Evolutionary conservation across 2,888 invertebrate species (phyloP).

Genomic region (Harpagoxenus sublaevis): DNA sequence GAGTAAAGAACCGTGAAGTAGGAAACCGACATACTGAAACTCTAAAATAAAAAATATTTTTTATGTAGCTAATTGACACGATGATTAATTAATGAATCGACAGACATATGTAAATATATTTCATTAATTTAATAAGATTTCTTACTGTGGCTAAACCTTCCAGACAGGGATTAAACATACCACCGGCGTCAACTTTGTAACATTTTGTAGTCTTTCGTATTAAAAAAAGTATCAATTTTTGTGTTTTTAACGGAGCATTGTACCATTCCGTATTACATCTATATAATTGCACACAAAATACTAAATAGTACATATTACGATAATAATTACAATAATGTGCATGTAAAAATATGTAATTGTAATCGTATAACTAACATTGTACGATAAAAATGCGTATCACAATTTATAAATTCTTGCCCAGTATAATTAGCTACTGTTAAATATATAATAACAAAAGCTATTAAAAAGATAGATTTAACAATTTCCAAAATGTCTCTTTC

Average conservation of each 20-base stretch:
- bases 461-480: background rate
- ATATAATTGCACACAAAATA: background rate
- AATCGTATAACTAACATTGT: background rate
- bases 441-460: background rate
- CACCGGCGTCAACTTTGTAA: background rate
- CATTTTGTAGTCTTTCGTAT: slow-evolving; percentile 37
- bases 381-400: background rate
- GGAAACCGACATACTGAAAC: slow-evolving; percentile 21
- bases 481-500: background rate
- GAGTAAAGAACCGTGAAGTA: slow-evolving; percentile 11
- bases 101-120: background rate
- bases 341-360: background rate
- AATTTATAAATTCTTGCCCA: slow-evolving; percentile 38
- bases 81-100: background rate
- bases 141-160: slow-evolving; percentile 47
- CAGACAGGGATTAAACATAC: slow-evolving; percentile 12
- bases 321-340: background rate
- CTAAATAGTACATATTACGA: background rate
- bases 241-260: background rate
- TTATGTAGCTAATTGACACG: background rate
- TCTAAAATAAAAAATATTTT: background rate
- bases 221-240: slow-evolving; percentile 38
- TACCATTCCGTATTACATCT: slow-evolving; percentile 49
- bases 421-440: slow-evolving; percentile 3
- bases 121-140: background rate